Conservation (phyloP, 2,888 invertebrate species). For the Scaptomyza parva region DNA sequence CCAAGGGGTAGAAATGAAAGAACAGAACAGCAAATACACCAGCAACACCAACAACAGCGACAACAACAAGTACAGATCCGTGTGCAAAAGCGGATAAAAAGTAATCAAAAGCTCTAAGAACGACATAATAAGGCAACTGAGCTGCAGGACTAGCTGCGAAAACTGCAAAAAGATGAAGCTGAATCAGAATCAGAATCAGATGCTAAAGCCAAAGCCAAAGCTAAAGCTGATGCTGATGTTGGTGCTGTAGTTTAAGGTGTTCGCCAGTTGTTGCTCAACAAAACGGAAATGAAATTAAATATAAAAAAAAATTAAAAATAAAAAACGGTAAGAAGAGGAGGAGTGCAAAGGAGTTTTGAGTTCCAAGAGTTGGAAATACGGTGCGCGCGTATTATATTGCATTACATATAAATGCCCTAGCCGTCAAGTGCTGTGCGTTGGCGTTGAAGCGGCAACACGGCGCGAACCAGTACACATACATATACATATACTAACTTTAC, state of each 20-base stretch:
- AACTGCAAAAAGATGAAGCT: conserved; percentile 25
- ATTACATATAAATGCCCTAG: conserved; percentile 47
- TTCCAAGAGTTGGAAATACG: conserved; percentile 11
- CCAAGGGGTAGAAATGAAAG: conserved; percentile 56
- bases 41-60: no score
- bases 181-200: neutral
- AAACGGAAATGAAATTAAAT: conserved; percentile 76
- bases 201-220: conserved; percentile 15
- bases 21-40: conserved; percentile 35
- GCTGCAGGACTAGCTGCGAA: conserved; percentile 40
- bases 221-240: conserved; percentile 9
- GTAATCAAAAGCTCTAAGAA: conserved; percentile 79
- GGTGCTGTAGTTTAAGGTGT: conserved; percentile 54
- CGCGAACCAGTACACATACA: conserved; percentile 25
- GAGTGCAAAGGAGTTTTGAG: conserved; percentile 50
- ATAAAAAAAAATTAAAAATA: conserved; percentile 43
- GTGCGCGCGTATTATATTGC: conserved; percentile 50
- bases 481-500: conserved; percentile 2
- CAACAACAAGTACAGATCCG: conserved; percentile 53
- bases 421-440: conserved; percentile 59
- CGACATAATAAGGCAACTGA: conserved; percentile 77
- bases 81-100: conserved; percentile 77
- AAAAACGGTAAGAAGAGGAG: conserved; percentile 2
- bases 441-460: conserved; percentile 50
- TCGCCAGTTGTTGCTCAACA: conserved; percentile 63